Percentiles rank a stretch among this genome's conserved stretches.
Conservation (phyloP, 1,140 invertebrate species). For the Neuroterus valhalla region DNA sequence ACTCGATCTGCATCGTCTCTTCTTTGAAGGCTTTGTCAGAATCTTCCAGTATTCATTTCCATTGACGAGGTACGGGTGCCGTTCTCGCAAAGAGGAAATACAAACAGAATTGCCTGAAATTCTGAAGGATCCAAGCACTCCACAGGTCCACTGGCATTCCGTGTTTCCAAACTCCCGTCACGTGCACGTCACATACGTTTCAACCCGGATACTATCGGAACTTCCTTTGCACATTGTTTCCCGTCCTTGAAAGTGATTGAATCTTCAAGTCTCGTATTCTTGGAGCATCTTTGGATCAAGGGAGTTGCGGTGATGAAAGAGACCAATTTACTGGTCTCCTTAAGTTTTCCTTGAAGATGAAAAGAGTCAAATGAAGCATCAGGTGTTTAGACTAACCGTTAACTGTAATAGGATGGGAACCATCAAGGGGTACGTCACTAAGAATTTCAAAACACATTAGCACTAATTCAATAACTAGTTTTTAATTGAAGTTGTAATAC, state of each 20-base stretch:
- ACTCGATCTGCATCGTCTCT: too few species aligned
- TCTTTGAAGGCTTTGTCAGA: too few species aligned
- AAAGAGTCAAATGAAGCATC: background rate
- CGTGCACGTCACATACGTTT: slow-evolving; percentile 51
- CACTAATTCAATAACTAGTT: too few species aligned
- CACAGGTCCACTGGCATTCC: slow-evolving; percentile 32
- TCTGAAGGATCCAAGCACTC: background rate
- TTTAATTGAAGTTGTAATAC: too few species aligned
- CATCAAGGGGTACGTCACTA: too few species aligned
- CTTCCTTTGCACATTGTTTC: slow-evolving; percentile 45
- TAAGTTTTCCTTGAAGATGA: background rate
- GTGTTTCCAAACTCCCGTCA: slow-evolving; percentile 43
- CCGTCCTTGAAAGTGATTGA: slow-evolving; percentile 40
- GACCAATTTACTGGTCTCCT: background rate
- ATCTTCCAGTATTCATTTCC: too few species aligned
- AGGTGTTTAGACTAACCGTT: too few species aligned
- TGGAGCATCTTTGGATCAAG: background rate
- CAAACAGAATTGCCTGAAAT: background rate
- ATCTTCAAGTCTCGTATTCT: slow-evolving; percentile 16
- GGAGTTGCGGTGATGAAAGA: background rate
- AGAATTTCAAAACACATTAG: too few species aligned
- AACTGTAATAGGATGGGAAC: too few species aligned
- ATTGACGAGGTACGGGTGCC: too few species aligned
- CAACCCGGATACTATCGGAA: slow-evolving; percentile 34
- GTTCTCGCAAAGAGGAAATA: too few species aligned